Base-by-base conservation (phyloP, 2,797 vertebrate species). In the Channa striata region DNA sequence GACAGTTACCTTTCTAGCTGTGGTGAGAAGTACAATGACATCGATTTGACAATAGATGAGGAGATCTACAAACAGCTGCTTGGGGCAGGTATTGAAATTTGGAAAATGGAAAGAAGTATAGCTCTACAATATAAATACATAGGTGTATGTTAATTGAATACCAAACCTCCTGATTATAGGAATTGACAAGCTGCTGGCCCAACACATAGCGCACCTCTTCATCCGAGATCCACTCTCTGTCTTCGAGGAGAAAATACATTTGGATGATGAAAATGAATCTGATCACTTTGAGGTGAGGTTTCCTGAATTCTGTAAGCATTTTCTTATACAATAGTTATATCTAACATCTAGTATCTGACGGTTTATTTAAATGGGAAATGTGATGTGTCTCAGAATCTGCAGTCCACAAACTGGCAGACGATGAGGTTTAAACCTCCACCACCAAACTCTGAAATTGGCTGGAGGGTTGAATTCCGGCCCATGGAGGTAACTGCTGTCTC, bases 341-440 rank as follows among this genome's bases (percentile, higher is more conserved):
- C n/a, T n/a, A n/a, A n/a, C n/a, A n/a, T n/a, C n/a, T n/a, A n/a
- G 2, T 40, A 36, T 42, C 5, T 2, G 1, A 43, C 3, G 42
- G 2, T 58, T 67, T 19, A 34, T 21, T 68, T 3, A 42, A 30
- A 34, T 23, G 44, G 8, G 2, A 46, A 34, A 2, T 47, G 3
- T 14, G 65, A 48, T 84, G 66, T 78, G 40, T 89, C 91, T 16
- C 68, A 99, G 98, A 99, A 99, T 87, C 95, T 99, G 83, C 98
- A 99, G 79, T 99, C 98, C 21, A 99, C 98, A 82, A 99, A 99
- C 82, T 99, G 98, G 98, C 98, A 99, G 92, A 98, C 98, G 0
- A 99, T 99, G 98, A 95, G 98, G 86, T 99, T 99, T 85, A 99
- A 99, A 81, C 98, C 98, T 13, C 98, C 98, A 5, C 98, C 98